Percentiles rank a stretch among this genome's conserved stretches.
Conservation (phyloP, 2,113 vertebrate genomes). For the Narcine bancroftii region DNA sequence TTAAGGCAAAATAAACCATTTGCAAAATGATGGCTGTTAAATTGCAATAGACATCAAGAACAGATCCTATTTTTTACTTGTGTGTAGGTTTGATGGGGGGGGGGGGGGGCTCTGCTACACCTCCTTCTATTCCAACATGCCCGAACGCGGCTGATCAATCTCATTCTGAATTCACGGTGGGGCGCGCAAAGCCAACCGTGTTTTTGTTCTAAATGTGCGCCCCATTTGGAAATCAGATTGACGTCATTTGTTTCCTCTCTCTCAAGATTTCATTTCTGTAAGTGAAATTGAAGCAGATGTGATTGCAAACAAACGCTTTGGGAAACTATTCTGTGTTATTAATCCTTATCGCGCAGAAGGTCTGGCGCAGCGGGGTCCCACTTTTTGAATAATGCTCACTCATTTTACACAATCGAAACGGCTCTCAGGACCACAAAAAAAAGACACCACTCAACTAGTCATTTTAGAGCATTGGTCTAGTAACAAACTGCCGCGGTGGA, state of each 20-base stretch:
- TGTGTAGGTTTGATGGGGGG: no score
- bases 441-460: conserved; percentile 6
- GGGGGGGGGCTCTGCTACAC: no score
- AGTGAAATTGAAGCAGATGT: conserved; percentile 32
- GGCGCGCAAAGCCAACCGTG: neutral
- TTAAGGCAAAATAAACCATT: neutral
- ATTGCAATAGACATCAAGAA: neutral
- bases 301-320: conserved; percentile 32
- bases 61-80: neutral
- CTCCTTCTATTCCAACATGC: neutral
- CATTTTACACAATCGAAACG: conserved; percentile 4
- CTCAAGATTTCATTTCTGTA: conserved; percentile 30
- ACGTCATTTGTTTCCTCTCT: neutral
- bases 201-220: conserved; percentile 4
- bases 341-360: conserved; percentile 31
- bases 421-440: neutral
- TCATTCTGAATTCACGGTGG: neutral
- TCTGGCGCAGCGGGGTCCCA: conserved; percentile 19
- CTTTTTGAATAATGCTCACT: conserved; percentile 35
- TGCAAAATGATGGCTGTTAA: neutral
- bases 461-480: neutral
- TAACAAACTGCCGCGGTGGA: neutral
- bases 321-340: conserved; percentile 26
- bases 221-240: conserved; percentile 23
- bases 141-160: neutral